These are phyloP conservation scores for Amyelois transitella DNA, from an alignment of 1,140 invertebrate genomes.

Conservation along the genomic window DNA sequence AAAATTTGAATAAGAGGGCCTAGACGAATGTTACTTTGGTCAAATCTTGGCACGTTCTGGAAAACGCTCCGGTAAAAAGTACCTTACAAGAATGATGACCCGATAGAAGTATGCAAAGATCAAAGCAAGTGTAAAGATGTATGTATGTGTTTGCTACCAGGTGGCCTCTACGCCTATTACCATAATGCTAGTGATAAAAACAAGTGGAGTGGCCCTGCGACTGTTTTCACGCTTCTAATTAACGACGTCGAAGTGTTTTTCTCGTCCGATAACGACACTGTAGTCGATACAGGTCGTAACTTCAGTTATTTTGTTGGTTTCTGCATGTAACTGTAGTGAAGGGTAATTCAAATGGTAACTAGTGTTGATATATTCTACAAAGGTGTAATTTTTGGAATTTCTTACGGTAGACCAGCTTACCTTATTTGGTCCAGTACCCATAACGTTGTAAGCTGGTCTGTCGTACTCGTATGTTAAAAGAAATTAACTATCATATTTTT, in stretches of 20 bases:
- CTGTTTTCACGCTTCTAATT: background rate
- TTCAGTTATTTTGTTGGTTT: too few relatives aligned
- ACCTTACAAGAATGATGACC: too few relatives aligned
- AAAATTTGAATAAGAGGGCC: background rate
- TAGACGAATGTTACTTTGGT: background rate
- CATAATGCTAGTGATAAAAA: background rate
- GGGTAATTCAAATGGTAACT: background rate
- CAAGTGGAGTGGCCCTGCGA: background rate
- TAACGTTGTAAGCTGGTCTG: too few relatives aligned
- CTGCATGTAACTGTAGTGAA: background rate
- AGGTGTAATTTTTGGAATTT: too few relatives aligned
- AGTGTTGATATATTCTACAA: background rate
- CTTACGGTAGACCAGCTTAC: too few relatives aligned
- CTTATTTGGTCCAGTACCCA: too few relatives aligned
- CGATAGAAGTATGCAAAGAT: too few relatives aligned
- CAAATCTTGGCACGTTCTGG: background rate
- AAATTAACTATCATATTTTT: too few relatives aligned
- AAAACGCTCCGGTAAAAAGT: too few relatives aligned
- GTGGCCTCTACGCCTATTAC: background rate
- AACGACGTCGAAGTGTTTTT: background rate
- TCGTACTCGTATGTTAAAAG: too few relatives aligned
- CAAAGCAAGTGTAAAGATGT: background rate
- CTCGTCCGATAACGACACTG: background rate
- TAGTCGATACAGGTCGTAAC: background rate
- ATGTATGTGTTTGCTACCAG: background rate